Percentiles rank a stretch among this genome's conserved stretches.
Evolutionary conservation across 1,140 invertebrate genomes (phyloP).

Genomic region (Procambarus clarkii): DNA sequence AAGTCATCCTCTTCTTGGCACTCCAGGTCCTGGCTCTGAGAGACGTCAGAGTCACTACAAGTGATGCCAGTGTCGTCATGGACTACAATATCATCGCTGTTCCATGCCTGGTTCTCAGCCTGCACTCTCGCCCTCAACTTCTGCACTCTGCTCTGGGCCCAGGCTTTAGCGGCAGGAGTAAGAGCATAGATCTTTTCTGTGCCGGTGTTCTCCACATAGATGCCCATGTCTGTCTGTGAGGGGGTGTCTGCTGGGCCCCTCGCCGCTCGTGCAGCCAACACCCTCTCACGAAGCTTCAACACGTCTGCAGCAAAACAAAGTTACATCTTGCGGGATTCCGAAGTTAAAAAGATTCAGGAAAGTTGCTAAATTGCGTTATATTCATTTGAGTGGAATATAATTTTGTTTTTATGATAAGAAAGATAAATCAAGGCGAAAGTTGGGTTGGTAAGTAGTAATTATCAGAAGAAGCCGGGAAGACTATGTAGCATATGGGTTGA

Average conservation of each 20-base stretch:
- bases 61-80: not conserved
- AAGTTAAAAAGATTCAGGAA: no score
- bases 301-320: constrained; percentile 17
- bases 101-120: not conserved
- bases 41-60: not conserved
- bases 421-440: no score
- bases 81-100: not conserved
- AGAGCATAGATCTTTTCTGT: constrained; percentile 54
- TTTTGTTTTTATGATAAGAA: no score
- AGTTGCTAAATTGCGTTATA: no score
- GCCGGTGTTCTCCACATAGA: constrained; percentile 47
- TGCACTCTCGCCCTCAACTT: constrained; percentile 9
- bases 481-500: no score
- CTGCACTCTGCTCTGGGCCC: constrained; percentile 35
- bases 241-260: not conserved
- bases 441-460: no score
- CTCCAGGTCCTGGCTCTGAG: not conserved
- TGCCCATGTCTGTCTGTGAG: constrained; percentile 21
- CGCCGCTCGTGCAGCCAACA: constrained; percentile 44
- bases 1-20: not conserved
- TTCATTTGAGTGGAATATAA: no score
- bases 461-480: no score
- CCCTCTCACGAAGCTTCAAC: constrained; percentile 39
- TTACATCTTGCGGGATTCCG: not conserved
- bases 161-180: constrained; percentile 50